These are phyloP conservation scores for Latrodectus elegans DNA, from an alignment of 2,888 invertebrate species.

Conservation along the genomic window DNA sequence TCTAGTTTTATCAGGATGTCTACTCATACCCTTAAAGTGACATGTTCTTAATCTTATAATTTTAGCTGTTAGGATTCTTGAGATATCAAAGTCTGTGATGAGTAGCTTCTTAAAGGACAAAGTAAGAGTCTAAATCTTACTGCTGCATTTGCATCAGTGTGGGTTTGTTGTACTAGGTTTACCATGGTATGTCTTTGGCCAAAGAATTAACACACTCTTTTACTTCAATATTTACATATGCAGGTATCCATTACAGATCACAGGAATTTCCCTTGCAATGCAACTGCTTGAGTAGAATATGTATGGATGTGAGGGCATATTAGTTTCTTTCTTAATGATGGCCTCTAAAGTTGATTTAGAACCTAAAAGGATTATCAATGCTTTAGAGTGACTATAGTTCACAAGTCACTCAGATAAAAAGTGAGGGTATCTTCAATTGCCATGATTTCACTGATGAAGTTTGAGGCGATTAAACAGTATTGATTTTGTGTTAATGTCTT, in stretches of 20 bases:
- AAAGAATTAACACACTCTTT: background rate
- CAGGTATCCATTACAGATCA: background rate
- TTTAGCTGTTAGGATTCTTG: background rate
- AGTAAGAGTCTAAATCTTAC: background rate
- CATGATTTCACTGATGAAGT: too few species aligned
- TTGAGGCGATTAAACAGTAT: too few species aligned
- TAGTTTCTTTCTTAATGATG: background rate
- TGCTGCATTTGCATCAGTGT: background rate
- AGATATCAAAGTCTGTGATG: background rate
- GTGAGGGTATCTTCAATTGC: too few species aligned
- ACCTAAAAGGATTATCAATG: background rate
- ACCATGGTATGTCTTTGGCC: background rate
- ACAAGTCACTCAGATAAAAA: background rate
- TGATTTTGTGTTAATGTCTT: too few species aligned
- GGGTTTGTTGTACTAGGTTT: background rate
- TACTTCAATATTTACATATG: background rate
- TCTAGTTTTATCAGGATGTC: background rate
- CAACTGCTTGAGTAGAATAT: background rate
- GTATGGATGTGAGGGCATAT: background rate
- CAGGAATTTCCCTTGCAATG: background rate
- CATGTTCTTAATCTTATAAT: background rate
- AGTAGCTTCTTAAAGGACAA: background rate
- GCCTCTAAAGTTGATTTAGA: background rate
- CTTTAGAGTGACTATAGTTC: background rate
- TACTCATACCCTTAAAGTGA: background rate